A percentile compares a stretch with the other conserved stretches of the same genome.
phyloP scores from a whole-genome alignment of 2,888 invertebrate species.

The Stenodera caucasica region DNA sequence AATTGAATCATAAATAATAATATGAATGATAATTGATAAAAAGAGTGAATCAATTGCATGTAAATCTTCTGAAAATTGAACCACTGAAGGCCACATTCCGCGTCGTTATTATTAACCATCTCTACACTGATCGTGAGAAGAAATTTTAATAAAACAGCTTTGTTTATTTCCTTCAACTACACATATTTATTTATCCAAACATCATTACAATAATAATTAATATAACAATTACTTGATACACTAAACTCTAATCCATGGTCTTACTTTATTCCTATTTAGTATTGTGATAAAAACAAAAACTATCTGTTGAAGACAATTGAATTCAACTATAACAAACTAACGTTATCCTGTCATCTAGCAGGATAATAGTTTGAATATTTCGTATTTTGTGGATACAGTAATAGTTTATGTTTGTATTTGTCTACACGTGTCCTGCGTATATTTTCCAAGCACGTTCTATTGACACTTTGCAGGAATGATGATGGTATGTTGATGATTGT shows the following conservation, averaged over 20 bases:
- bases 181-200: not conserved
- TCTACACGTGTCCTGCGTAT: not conserved
- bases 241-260: no score
- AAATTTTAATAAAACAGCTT: not conserved
- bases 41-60: not conserved
- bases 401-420: not conserved
- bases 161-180: not conserved
- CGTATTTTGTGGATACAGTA: no score
- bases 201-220: no score
- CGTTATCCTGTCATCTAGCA: no score
- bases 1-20: no score
- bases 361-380: no score
- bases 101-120: not conserved
- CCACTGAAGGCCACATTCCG: not conserved
- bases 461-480: not conserved
- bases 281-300: no score
- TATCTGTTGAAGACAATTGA: no score
- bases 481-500: not conserved
- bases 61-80: not conserved
- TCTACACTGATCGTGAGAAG: not conserved
- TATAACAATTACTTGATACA: no score
- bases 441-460: not conserved
- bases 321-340: no score
- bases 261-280: no score
- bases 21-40: no score